phyloP scores from a whole-genome alignment of 2,113 vertebrate genomes.

The Actinemys pallida region DNA sequence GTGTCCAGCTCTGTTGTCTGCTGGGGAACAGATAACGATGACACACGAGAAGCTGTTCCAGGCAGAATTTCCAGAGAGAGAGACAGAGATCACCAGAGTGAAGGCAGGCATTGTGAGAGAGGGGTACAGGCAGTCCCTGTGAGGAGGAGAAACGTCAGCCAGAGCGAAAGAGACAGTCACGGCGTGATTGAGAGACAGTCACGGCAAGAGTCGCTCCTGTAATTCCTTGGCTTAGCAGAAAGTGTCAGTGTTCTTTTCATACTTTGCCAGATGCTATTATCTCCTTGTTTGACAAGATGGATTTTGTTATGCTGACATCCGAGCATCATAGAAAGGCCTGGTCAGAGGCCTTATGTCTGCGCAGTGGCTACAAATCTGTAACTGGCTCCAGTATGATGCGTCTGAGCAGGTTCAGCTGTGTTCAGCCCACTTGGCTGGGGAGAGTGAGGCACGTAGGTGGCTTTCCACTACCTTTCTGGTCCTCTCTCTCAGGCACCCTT shows the following conservation, averaged over 20 bases:
- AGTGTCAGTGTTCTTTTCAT: neutral
- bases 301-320: neutral
- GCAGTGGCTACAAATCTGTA: neutral
- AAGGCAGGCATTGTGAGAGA: neutral
- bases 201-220: neutral
- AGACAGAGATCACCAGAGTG: neutral
- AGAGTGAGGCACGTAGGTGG: neutral
- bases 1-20: neutral
- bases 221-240: neutral
- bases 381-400: neutral
- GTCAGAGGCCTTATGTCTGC: neutral
- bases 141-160: neutral
- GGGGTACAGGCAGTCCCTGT: neutral
- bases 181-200: neutral
- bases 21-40: neutral
- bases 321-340: neutral
- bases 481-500: neutral
- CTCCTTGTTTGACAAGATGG: neutral
- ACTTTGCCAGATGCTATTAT: neutral
- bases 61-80: neutral
- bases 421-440: neutral
- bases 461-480: fast-evolving
- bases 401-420: neutral
- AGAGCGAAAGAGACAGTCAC: neutral
- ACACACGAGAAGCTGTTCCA: neutral